Evolutionary conservation across 2,888 invertebrate species (phyloP), one percentile per base, ranked within the genome.

Genomic region (Pseudococcus viburni): DNA sequence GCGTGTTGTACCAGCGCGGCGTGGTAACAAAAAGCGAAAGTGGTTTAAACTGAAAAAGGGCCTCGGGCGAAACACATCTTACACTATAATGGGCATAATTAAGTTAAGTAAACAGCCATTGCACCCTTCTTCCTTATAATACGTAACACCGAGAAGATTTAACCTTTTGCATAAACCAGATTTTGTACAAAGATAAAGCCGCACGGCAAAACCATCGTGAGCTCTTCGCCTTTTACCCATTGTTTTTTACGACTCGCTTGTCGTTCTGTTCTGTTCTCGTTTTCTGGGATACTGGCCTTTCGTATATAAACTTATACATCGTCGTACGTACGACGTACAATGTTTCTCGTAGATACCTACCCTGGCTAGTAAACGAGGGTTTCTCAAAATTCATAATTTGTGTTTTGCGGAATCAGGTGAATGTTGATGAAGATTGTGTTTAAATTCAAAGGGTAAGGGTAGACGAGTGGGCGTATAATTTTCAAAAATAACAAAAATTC

Each of bases 101-200:
- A 85, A 85, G 85, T 85, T 39, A 59, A 85, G 85, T 85, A 85
- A 85, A 85, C 85, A 19, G 59, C 84, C 51, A 48, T 85, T 33
- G 59, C 85, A 15, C 85, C 55, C 59, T 39, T 48, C 83, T 46
- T 46, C 48, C 42, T 46, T 84, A 84, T 84, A 33, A 33, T 33
- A 33, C 26, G 46, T 39, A 48, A 48, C 84, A 46, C 84, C 85
- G n/a, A 59, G 59, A 39, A 85, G 85, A 85, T 85, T 85, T 51
- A 85, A 85, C 59, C 59, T 85, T 85, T 85, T 85, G 85, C 85
- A 85, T 85, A 85, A 85, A 85, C 85, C 85, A 85, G 85, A 85
- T 85, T 85, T 85, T 85, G 59, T 59, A 55, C 85, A 26, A 39
- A 85, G 85, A 85, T 85, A 85, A 85, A 85, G 59, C 68, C 80